phyloP scores from a whole-genome alignment of 2,113 vertebrate species.

The Bombycilla garrulus region DNA sequence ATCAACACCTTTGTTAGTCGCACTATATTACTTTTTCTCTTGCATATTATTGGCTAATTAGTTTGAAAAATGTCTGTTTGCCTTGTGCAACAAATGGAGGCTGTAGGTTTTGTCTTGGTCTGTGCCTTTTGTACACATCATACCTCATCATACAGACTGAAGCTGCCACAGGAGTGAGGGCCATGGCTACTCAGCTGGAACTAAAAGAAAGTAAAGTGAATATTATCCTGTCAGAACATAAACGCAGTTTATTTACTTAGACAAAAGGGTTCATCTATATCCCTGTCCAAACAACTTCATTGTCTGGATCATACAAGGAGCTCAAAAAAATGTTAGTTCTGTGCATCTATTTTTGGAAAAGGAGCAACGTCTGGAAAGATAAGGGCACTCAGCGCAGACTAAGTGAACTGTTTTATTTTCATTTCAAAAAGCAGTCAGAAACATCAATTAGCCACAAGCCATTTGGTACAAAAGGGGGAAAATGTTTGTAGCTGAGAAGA shows the following conservation, averaged over 20 bases:
- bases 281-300: slow-evolving; percentile 94
- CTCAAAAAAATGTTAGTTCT: slow-evolving; percentile 80
- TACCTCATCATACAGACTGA: slow-evolving; percentile 83
- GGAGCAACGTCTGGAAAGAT: slow-evolving; percentile 83
- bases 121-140: slow-evolving; percentile 86
- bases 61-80: slow-evolving; percentile 98
- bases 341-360: slow-evolving; percentile 82
- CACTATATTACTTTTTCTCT: slow-evolving; percentile 90
- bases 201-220: slow-evolving; percentile 91
- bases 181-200: slow-evolving; percentile 87
- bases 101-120: slow-evolving; percentile 85
- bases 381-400: slow-evolving; percentile 82
- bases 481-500: slow-evolving; percentile 87
- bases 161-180: slow-evolving; percentile 80
- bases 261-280: slow-evolving; percentile 97
- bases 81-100: slow-evolving; percentile 90
- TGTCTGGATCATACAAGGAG: slow-evolving; percentile 86
- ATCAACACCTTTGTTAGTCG: slow-evolving; percentile 99
- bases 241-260: slow-evolving; percentile 96
- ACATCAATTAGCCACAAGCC: slow-evolving; percentile 92
- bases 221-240: slow-evolving; percentile 92
- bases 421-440: slow-evolving; percentile 89
- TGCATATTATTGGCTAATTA: slow-evolving; percentile 99
- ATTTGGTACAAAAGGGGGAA: slow-evolving; percentile 87
- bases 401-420: slow-evolving; percentile 89